These are phyloP conservation scores for Phalloptychus januarius DNA, from an alignment of 2,797 vertebrate species.

Conservation along the genomic window DNA sequence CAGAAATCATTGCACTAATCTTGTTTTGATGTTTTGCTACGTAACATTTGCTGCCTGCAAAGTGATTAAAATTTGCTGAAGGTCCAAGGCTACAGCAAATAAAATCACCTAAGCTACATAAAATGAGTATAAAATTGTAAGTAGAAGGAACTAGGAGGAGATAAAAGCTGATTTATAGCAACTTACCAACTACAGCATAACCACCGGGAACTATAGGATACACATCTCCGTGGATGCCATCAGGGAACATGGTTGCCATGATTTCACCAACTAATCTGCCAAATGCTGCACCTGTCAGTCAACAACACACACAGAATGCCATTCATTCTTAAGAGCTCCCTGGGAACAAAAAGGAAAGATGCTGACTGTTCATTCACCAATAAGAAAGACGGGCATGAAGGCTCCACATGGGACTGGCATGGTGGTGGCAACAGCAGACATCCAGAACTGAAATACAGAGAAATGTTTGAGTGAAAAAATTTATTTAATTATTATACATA, in stretches of 20 bases:
- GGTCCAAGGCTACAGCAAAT: neutral
- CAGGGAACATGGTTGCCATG: slow-evolving; percentile 96
- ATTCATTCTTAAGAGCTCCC: neutral
- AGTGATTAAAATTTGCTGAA: neutral
- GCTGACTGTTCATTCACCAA: slow-evolving; percentile 82
- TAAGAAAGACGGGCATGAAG: slow-evolving; percentile 98
- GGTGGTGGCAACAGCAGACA: slow-evolving; percentile 97
- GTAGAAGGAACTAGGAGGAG: neutral
- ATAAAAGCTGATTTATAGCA: neutral
- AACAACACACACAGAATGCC: slow-evolving; percentile 26
- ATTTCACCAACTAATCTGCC: slow-evolving; percentile 95
- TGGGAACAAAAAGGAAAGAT: slow-evolving; percentile 4
- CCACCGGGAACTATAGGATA: slow-evolving; percentile 97
- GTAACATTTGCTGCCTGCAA: neutral
- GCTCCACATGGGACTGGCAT: slow-evolving; percentile 97
- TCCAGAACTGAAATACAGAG: slow-evolving; percentile 90
- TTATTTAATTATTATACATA: too few species aligned
- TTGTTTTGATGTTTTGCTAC: neutral
- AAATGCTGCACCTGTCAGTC: slow-evolving; percentile 90
- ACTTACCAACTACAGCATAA: slow-evolving; percentile 95
- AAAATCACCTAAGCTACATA: neutral
- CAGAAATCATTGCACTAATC: neutral
- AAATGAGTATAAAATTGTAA: neutral
- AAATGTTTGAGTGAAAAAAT: neutral
- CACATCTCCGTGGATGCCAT: slow-evolving; percentile 91